These are phyloP conservation scores for Nephrotoma flavescens DNA, from an alignment of 2,888 invertebrate genomes.

Conservation along the genomic window DNA sequence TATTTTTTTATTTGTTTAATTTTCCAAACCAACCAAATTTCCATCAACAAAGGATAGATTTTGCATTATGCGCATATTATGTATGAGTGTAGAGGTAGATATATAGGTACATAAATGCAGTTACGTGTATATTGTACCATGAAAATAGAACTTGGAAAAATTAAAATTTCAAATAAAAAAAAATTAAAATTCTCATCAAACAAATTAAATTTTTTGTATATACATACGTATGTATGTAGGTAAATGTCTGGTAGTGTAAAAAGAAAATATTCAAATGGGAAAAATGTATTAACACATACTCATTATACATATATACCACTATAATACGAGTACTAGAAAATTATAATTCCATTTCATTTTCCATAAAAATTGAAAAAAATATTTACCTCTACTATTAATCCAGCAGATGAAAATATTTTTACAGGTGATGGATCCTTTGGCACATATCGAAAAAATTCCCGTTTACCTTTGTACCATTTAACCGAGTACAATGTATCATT, in stretches of 20 bases:
- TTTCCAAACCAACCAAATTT: neutral
- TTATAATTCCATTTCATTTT: too few relatives aligned
- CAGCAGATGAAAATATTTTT: constrained; percentile 54
- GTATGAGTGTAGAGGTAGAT: neutral
- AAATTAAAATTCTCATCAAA: neutral
- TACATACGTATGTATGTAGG: too few relatives aligned
- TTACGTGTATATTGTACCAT: neutral
- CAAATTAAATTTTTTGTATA: neutral
- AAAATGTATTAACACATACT: neutral
- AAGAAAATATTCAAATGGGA: neutral
- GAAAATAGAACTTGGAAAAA: neutral
- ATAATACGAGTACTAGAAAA: neutral
- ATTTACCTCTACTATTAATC: constrained; percentile 66
- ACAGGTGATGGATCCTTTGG: constrained; percentile 56
- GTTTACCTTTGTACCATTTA: constrained; percentile 70
- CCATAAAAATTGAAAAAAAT: neutral
- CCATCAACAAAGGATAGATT: neutral
- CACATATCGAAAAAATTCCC: constrained; percentile 71
- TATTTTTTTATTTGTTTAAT: neutral
- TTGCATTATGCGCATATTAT: neutral
- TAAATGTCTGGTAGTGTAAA: neutral
- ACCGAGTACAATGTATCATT: constrained; percentile 63
- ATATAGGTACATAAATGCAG: too few relatives aligned
- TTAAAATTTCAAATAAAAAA: neutral
- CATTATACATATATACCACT: neutral